A percentile compares a stretch with the other conserved stretches of the same genome.
Conservation (phyloP, 2,113 vertebrate genomes). For the Cercocebus atys region DNA sequence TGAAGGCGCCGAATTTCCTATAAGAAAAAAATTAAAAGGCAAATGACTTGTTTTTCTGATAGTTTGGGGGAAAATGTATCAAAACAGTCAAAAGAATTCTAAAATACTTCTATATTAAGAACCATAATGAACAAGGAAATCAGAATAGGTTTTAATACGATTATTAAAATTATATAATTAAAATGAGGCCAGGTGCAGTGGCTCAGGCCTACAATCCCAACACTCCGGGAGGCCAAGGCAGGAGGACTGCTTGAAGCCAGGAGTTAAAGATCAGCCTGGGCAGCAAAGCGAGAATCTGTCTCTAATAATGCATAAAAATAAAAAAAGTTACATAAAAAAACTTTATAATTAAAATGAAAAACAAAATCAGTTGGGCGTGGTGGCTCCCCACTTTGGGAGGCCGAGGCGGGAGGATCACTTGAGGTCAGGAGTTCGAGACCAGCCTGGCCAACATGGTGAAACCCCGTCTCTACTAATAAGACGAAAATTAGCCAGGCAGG, state of each 20-base stretch:
- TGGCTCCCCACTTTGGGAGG: neutral
- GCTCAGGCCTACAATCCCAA: neutral
- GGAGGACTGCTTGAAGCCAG: neutral
- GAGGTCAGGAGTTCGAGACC: neutral
- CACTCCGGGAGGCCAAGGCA: neutral
- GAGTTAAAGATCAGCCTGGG: neutral
- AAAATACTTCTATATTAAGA: neutral
- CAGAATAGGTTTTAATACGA: neutral
- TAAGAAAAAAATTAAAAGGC: neutral
- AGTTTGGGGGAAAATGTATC: neutral
- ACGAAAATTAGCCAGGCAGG: neutral
- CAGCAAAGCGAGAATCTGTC: neutral
- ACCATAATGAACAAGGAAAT: neutral
- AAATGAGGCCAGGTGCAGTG: neutral
- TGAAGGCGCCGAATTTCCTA: slow-evolving; percentile 96
- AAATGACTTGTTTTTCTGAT: slow-evolving; percentile 3
- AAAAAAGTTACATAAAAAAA: neutral
- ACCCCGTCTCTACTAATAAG: neutral
- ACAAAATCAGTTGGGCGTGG: too few species aligned
- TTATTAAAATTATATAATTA: neutral
- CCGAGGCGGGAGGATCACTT: neutral
- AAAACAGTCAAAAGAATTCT: slow-evolving; percentile 31
- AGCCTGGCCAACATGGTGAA: neutral
- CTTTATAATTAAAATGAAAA: neutral
- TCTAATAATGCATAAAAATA: neutral